phyloP scores from a whole-genome alignment of 2,888 invertebrate species.

The Emmelina monodactyla region DNA sequence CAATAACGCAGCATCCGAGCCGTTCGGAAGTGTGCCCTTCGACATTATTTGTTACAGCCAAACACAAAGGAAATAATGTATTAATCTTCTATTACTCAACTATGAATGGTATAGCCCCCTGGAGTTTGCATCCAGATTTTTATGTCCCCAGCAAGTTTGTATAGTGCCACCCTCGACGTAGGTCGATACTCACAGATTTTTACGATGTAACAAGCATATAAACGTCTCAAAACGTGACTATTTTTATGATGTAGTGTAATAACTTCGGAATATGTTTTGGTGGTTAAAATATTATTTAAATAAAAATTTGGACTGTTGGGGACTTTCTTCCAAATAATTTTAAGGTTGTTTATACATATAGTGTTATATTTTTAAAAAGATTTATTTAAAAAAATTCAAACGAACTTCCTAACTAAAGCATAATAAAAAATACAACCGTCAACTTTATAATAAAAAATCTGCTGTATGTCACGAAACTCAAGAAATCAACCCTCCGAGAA shows the following conservation, averaged over 20 bases:
- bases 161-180: slow-evolving; percentile 13
- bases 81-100: slow-evolving; percentile 56
- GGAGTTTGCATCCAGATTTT: slow-evolving; percentile 52
- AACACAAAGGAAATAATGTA: slow-evolving; percentile 49
- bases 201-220: neutral
- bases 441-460: too few species aligned
- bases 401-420: too few species aligned
- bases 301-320: too few species aligned
- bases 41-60: slow-evolving; percentile 31
- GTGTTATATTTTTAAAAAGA: too few species aligned
- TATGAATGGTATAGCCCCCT: slow-evolving; percentile 37
- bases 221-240: neutral
- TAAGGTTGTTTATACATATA: too few species aligned
- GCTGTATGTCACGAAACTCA: slow-evolving; percentile 29
- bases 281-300: too few species aligned
- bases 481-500: slow-evolving; percentile 30
- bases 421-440: too few species aligned
- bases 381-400: too few species aligned
- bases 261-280: too few species aligned
- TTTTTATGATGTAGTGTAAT: neutral
- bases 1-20: too few species aligned
- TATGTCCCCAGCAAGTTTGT: slow-evolving; percentile 16
- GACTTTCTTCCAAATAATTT: too few species aligned
- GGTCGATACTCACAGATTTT: slow-evolving; percentile 7
- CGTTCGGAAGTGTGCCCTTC: too few species aligned